A percentile compares a stretch with the other conserved stretches of the same genome.
phyloP scores from a whole-genome alignment of 1,140 invertebrate genomes.

The Drosophila cardini region DNA sequence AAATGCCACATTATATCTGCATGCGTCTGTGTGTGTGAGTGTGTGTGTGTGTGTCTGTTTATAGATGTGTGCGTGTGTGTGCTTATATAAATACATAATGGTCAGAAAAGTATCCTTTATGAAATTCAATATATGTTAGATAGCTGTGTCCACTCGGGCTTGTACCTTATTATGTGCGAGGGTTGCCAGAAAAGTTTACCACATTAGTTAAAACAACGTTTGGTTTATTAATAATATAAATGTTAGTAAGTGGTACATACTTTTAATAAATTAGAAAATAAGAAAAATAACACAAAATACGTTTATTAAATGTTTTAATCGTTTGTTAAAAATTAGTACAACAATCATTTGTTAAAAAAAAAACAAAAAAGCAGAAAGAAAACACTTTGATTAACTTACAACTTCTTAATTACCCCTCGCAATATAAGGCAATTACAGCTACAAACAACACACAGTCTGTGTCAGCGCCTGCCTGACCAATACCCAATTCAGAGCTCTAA shows the following conservation, averaged over 20 bases:
- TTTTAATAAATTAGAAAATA: neutral
- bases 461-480: slow-evolving; percentile 14
- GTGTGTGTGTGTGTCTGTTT: slow-evolving; percentile 10
- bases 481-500: slow-evolving; percentile 4
- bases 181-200: slow-evolving; percentile 1
- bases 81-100: slow-evolving; percentile 52
- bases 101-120: slow-evolving; percentile 61
- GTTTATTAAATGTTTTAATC: neutral
- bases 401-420: neutral
- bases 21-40: slow-evolving; percentile 24
- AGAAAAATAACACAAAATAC: too few species aligned
- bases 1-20: slow-evolving; percentile 34
- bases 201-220: neutral
- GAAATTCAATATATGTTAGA: slow-evolving; percentile 63
- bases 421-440: slow-evolving; percentile 32
- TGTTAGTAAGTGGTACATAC: too few species aligned
- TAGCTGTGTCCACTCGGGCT: slow-evolving; percentile 26
- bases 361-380: neutral
- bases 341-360: neutral
- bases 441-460: slow-evolving; percentile 28
- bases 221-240: neutral
- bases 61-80: neutral
- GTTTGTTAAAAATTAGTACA: neutral
- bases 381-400: neutral
- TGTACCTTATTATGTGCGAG: slow-evolving; percentile 22